Evolutionary conservation across 2,888 invertebrate species (phyloP), one percentile per base, ranked within the genome.

Genomic region (Griposia aprilina): DNA sequence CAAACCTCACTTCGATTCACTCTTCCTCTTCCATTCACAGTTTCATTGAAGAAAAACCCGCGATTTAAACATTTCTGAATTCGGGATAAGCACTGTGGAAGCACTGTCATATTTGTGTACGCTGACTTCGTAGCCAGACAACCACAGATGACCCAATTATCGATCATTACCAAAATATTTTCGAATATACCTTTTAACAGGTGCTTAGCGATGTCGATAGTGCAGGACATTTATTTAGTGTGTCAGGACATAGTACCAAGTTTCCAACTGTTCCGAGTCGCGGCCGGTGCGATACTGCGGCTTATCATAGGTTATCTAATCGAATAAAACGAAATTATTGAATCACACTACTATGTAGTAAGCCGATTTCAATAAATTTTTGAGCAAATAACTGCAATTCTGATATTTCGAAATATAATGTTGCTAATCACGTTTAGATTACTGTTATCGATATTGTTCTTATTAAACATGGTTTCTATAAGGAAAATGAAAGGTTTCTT

Each of bases 181-280:
- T 68, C 23, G 77, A 69, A 84, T 57, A 85, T 92, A 95, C 95
- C 96, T 95, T 93, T 92, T 82, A 96, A 89, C 90, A 91, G 81
- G 81, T 81, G 93, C 89, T 94, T 94, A 85, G 93, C 92, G 76
- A 94, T 88, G 78, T 92, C 90, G 80, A 93, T 83, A 67, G 94
- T 90, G 91, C 95, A 96, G 93, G 95, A 95, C 95, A 95, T 95
- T 90, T 80, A 80, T 69, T 80, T 52, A 88, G 92, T 76, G 84
- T 89, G 74, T 82, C 87, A 78, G 84, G 85, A 86, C 93, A 93
- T 93, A 85, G 88, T 91, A 90, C 67, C 76, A 68, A 76, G 67
- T 75, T 63, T 13, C 79, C 75, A 74, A 84, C 82, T 76, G 70
- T 75, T 15, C 76, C 71, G 72, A 63, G 62, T 78, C 75, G 76